Percentiles rank a stretch among this genome's conserved stretches.
Evolutionary conservation across 2,797 vertebrate species (phyloP).

Genomic region (Avahi laniger): DNA sequence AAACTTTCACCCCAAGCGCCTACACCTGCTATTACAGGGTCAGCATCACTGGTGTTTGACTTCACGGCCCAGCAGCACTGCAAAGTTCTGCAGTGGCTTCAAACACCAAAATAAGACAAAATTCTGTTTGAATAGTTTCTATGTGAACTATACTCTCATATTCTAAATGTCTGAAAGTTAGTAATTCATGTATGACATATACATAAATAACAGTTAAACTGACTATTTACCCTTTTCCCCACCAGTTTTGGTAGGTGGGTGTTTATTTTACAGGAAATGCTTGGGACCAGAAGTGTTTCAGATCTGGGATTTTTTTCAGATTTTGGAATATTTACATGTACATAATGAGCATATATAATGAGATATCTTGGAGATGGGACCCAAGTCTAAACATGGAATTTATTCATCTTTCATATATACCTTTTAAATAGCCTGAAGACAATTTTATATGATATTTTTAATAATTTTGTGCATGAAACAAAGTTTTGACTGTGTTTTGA

Average conservation of each 20-base stretch:
- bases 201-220: neutral
- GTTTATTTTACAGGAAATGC: neutral
- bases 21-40: accelerated
- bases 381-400: neutral
- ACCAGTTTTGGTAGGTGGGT: neutral
- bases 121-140: neutral
- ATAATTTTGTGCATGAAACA: too few relatives aligned
- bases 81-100: neutral
- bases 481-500: too few relatives aligned
- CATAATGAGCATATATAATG: neutral
- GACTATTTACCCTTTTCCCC: neutral
- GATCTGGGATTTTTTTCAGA: neutral
- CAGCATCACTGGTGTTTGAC: neutral
- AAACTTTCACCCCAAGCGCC: neutral
- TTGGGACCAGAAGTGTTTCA: neutral
- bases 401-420: neutral
- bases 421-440: too few relatives aligned
- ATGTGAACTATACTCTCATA: neutral
- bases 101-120: neutral
- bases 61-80: neutral
- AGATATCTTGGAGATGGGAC: neutral
- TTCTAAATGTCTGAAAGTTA: neutral
- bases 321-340: neutral
- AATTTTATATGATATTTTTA: too few relatives aligned
- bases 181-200: neutral